phyloP scores from a whole-genome alignment of 2,113 vertebrate genomes.

The Pomatostomus ruficeps region DNA sequence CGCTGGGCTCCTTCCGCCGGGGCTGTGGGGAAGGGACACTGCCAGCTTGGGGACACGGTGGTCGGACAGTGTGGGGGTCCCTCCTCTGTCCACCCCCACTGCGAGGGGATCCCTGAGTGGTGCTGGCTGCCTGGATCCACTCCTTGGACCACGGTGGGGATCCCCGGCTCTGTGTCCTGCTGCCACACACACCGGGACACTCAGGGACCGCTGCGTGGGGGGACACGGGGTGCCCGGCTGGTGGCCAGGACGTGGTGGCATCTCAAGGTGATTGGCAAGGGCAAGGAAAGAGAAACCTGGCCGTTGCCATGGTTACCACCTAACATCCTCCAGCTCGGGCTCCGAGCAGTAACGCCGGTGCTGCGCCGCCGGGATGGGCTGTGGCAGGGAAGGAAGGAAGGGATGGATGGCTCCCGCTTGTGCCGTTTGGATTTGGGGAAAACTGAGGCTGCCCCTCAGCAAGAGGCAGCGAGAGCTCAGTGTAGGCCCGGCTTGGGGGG shows the following conservation, averaged over 20 bases:
- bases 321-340: background rate
- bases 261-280: slow-evolving; percentile 51
- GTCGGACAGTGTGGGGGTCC: background rate
- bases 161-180: accelerated
- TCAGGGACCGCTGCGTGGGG: accelerated
- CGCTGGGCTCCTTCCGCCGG: background rate
- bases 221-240: accelerated
- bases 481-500: background rate
- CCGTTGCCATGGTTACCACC: slow-evolving; percentile 44
- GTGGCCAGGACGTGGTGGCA: background rate
- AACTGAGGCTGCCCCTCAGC: background rate
- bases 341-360: background rate
- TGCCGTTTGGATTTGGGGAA: accelerated
- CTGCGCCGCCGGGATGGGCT: background rate
- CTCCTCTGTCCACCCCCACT: accelerated
- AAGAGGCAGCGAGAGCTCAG: accelerated
- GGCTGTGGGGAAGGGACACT: background rate
- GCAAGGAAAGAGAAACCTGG: slow-evolving; percentile 39
- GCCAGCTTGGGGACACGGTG: background rate
- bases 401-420: background rate
- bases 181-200: accelerated
- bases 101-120: accelerated
- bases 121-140: accelerated
- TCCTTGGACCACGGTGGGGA: accelerated
- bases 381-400: background rate